phyloP scores from a whole-genome alignment of 2,888 invertebrate genomes.

The Archaeoteleia sp. region DNA sequence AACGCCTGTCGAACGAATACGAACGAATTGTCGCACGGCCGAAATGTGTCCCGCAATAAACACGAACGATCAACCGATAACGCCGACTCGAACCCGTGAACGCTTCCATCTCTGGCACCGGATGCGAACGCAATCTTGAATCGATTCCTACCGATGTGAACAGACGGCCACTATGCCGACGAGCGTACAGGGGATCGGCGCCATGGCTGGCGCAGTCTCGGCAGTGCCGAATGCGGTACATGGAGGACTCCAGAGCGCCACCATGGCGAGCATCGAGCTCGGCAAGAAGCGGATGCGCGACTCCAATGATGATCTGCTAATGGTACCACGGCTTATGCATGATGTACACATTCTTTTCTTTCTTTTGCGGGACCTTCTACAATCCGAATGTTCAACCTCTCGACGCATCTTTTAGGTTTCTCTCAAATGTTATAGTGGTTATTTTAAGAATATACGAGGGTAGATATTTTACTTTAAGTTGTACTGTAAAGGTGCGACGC shows the following conservation, averaged over 20 bases:
- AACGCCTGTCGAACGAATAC: constrained; percentile 55
- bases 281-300: constrained; percentile 97
- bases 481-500: too few species aligned
- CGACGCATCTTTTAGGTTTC: constrained; percentile 6
- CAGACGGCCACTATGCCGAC: constrained; percentile 73
- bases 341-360: constrained; percentile 70
- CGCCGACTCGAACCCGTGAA: constrained; percentile 47
- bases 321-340: constrained; percentile 86
- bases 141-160: constrained; percentile 54
- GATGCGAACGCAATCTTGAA: constrained; percentile 36
- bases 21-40: constrained; percentile 56
- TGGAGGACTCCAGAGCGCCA: constrained; percentile 81
- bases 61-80: constrained; percentile 44
- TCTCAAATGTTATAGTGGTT: too few species aligned
- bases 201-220: constrained; percentile 72
- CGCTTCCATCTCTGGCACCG: constrained; percentile 41
- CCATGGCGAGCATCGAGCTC: constrained; percentile 86
- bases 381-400: constrained; percentile 25
- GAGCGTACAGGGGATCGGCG: constrained; percentile 70
- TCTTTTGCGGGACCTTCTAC: constrained; percentile 38
- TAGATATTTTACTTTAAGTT: too few species aligned
- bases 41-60: constrained; percentile 53
- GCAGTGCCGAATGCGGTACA: constrained; percentile 76
- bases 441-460: too few species aligned
- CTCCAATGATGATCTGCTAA: constrained; percentile 92